phyloP scores from a whole-genome alignment of 2,113 vertebrate genomes.

The Brachypodius melanocephalos region DNA sequence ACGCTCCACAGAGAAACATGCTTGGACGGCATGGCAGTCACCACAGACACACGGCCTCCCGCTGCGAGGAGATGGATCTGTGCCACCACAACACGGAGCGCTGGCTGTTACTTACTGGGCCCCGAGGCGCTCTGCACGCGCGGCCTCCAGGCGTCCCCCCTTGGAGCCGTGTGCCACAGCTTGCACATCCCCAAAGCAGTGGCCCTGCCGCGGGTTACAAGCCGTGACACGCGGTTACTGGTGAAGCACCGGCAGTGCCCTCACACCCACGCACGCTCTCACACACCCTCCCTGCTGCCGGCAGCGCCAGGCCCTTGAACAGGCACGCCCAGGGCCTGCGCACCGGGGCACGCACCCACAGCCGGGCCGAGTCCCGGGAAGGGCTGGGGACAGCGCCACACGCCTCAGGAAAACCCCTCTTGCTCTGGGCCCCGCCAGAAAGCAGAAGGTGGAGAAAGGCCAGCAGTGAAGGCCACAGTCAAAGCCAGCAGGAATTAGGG shows the following conservation, averaged over 20 bases:
- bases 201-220: constrained; percentile 40
- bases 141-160: constrained; percentile 1
- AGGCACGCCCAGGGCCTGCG: neutral
- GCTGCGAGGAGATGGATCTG: neutral
- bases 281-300: neutral
- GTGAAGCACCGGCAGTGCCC: neutral
- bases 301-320: neutral
- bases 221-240: constrained; percentile 24
- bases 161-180: constrained; percentile 10
- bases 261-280: neutral
- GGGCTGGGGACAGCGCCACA: neutral
- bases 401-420: neutral
- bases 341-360: neutral
- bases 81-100: constrained; percentile 2
- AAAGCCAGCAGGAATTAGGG: neutral
- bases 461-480: neutral
- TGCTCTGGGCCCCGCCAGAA: neutral
- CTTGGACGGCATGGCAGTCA: constrained; percentile 29
- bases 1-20: constrained; percentile 38
- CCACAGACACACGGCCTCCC: constrained; percentile 1
- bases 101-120: constrained; percentile 13
- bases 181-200: neutral
- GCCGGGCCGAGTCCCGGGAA: neutral
- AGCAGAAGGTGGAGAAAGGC: neutral
- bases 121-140: neutral